Percentiles rank a stretch among this genome's conserved stretches.
These are phyloP conservation scores for Chrysomela aeneicollis DNA, from an alignment of 2,888 invertebrate species.

Conservation along the genomic window DNA sequence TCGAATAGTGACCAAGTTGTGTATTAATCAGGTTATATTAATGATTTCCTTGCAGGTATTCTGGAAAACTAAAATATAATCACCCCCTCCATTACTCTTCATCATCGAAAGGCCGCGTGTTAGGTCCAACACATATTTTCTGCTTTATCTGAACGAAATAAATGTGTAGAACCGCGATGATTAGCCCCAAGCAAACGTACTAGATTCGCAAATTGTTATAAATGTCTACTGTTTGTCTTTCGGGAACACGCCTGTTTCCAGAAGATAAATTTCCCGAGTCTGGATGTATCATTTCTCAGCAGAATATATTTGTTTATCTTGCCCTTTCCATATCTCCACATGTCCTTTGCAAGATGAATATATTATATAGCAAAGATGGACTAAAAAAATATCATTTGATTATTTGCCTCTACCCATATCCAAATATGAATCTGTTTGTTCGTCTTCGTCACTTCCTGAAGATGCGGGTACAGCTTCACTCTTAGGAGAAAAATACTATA, in stretches of 20 bases:
- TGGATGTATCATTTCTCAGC: not conserved
- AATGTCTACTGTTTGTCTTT: constrained; percentile 16
- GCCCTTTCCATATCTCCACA: not conserved
- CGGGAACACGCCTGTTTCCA: not conserved
- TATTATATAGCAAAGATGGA: no score
- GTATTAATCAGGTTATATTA: not conserved
- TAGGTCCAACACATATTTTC: no score
- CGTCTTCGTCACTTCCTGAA: no score
- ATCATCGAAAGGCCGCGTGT: no score
- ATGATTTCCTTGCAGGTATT: constrained; percentile 3
- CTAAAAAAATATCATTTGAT: no score
- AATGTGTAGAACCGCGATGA: not conserved
- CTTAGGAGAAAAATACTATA: no score
- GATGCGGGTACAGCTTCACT: no score
- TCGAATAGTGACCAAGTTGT: no score
- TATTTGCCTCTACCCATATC: no score
- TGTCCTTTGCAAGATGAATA: not conserved
- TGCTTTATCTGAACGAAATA: not conserved
- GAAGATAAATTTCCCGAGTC: not conserved
- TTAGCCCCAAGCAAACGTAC: not conserved
- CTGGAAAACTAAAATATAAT: not conserved
- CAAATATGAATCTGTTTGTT: no score
- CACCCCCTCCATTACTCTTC: not conserved
- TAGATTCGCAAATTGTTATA: constrained; percentile 21
- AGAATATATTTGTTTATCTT: not conserved